phyloP scores from a whole-genome alignment of 2,797 vertebrate genomes.

The Eurystomus glaucurus region DNA sequence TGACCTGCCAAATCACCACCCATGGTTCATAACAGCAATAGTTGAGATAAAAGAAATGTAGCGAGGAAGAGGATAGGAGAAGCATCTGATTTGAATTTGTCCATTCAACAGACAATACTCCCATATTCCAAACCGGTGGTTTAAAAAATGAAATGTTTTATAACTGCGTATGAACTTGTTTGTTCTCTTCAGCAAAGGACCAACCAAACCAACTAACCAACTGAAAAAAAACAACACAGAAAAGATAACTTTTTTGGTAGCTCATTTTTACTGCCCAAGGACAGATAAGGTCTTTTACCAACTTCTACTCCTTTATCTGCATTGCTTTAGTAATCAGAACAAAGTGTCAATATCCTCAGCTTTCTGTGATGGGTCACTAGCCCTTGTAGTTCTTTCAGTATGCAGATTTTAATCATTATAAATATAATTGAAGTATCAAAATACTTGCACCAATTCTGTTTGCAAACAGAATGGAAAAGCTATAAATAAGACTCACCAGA shows the following conservation, averaged over 20 bases:
- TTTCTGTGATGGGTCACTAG: not conserved
- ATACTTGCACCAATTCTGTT: not conserved
- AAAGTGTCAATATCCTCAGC: not conserved
- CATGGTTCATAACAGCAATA: rapidly evolving
- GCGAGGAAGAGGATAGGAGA: not conserved
- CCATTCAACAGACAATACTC: not conserved
- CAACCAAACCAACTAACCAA: not conserved
- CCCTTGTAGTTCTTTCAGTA: not conserved
- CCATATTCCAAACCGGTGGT: not conserved
- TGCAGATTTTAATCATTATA: not conserved
- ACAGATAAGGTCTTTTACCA: not conserved
- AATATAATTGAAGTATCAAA: not conserved
- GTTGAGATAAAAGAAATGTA: not conserved
- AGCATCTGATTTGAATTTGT: not conserved
- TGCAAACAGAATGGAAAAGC: not conserved
- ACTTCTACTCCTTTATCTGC: not conserved
- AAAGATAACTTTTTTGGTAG: not conserved
- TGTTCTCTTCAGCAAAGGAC: not conserved
- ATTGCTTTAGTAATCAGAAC: not conserved
- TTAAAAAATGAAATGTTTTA: not conserved
- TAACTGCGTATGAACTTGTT: not conserved
- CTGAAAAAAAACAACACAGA: not conserved
- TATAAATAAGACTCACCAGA: constrained; percentile 80
- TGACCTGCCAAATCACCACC: not conserved
- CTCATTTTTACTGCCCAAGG: not conserved